A percentile compares a stretch with the other conserved stretches of the same genome.
Evolutionary conservation across 2,113 vertebrate species (phyloP).

Genomic region (Pardalotus punctatus): DNA sequence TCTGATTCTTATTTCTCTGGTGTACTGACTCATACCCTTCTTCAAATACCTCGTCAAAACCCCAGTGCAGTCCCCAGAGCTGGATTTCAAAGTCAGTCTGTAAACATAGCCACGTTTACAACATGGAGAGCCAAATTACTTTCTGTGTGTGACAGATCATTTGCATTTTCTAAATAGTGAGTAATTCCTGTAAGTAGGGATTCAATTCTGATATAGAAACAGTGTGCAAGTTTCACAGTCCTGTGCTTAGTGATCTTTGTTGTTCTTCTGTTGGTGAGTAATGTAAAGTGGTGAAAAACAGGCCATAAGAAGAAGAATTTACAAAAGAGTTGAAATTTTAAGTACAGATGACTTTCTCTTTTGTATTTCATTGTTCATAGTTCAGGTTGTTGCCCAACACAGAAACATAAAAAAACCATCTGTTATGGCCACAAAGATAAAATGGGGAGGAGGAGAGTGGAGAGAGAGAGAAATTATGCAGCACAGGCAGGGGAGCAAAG

Average conservation of each 20-base stretch:
- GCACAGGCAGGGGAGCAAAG: slow-evolving; percentile 17
- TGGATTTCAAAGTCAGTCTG: background rate
- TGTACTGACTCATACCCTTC: background rate
- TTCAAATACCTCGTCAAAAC: slow-evolving; percentile 5
- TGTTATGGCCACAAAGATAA: background rate
- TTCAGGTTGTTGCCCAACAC: background rate
- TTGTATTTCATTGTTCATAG: background rate
- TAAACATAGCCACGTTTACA: background rate
- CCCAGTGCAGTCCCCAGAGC: background rate
- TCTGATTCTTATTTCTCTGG: background rate
- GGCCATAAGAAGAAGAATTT: background rate
- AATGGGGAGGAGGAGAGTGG: background rate
- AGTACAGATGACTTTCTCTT: background rate
- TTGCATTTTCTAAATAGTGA: background rate
- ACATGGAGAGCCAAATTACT: background rate
- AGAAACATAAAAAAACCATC: background rate
- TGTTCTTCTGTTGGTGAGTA: background rate
- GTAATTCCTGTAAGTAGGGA: background rate
- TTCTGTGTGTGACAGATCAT: background rate
- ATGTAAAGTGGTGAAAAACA: background rate
- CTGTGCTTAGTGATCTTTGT: background rate
- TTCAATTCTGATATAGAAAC: background rate
- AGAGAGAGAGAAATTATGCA: background rate
- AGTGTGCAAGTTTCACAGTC: background rate
- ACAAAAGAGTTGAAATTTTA: background rate